These are phyloP conservation scores for Melitaea cinxia DNA, from an alignment of 1,140 invertebrate species.

Conservation along the genomic window DNA sequence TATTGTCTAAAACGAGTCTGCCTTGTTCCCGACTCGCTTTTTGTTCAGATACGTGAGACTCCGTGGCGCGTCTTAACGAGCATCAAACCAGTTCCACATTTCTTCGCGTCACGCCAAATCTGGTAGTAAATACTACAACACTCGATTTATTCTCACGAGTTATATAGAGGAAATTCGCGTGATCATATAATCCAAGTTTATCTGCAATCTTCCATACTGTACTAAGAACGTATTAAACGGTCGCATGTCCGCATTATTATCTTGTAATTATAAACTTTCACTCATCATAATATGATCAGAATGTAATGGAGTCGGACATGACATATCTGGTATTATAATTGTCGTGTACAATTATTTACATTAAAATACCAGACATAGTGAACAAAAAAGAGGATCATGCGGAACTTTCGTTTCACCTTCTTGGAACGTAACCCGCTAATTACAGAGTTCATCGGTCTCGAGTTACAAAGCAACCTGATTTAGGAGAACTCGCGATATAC, in stretches of 20 bases:
- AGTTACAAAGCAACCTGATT: slow-evolving; percentile 45
- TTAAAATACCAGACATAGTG: slow-evolving; percentile 55
- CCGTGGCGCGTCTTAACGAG: slow-evolving; percentile 72
- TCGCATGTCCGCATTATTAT: slow-evolving; percentile 18
- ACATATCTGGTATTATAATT: slow-evolving; percentile 47
- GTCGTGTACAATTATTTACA: slow-evolving; percentile 62
- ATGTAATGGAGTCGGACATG: slow-evolving; percentile 62
- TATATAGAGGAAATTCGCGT: slow-evolving; percentile 21
- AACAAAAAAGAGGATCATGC: slow-evolving; percentile 55
- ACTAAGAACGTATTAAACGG: slow-evolving; percentile 34
- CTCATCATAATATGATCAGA: slow-evolving; percentile 57
- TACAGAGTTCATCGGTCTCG: slow-evolving; percentile 59
- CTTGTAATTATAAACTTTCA: slow-evolving; percentile 64
- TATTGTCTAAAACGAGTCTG: slow-evolving; percentile 75
- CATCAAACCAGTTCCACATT: slow-evolving; percentile 76
- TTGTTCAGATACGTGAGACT: slow-evolving; percentile 76
- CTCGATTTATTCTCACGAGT: slow-evolving; percentile 57
- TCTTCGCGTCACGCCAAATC: slow-evolving; percentile 72
- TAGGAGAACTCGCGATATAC: slow-evolving; percentile 33
- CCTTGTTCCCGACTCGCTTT: slow-evolving; percentile 63
- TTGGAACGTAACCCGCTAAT: slow-evolving; percentile 65
- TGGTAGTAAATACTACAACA: slow-evolving; percentile 70
- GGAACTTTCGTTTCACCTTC: slow-evolving; percentile 65
- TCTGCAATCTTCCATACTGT: slow-evolving; percentile 13
- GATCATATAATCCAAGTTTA: slow-evolving; percentile 7